Evolutionary conservation across 1,140 invertebrate species (phyloP), one percentile per base, ranked within the genome.

Genomic region (Heliothis subflexa): DNA sequence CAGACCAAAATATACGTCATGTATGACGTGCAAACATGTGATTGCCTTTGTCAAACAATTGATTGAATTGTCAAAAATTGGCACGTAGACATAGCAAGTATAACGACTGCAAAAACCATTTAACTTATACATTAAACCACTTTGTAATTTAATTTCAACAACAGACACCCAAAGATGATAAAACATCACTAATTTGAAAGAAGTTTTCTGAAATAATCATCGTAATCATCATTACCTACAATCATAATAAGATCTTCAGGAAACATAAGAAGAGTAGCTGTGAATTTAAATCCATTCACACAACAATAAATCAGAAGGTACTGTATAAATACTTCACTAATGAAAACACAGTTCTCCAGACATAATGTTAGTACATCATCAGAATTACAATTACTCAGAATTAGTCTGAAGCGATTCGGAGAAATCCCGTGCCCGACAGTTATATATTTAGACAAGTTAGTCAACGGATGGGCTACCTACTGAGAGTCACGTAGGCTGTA

Each of bases 371-470:
- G 2, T 14, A 0, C 57, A 40, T 25, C 55, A 18, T 13, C 18
- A 57, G 18, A 57, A 18, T 4, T 16, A 64, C 28, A 12, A 47
- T 7, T 64, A 5, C 14, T 47, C 2, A 33, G 61, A 47, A 21
- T 4, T 47, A n/a, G 18, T 13, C 18, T 7, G 1, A 55, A 10
- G 54, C 59, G 40, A 45, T 47, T 47, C 10, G 4, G 7, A n/a
- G 40, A 64, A 64, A 3, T 47, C 61, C 40, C 61, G 61, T 64
- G 45, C 12, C 33, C 9, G 16, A 9, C n/a, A 18, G 40, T 16
- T 64, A 45, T 64, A 64, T 64, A 64, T 64, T 64, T 64, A 64
- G 61, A 18, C 16, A 0, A 16, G 33, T 47, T 47, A 64, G 9
- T 64, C 61, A 64, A 40, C 33, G 1, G 10, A 64, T 18, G n/a